Evolutionary conservation across 2,797 vertebrate species (phyloP).

Genomic region (Gambusia yucatana): DNA sequence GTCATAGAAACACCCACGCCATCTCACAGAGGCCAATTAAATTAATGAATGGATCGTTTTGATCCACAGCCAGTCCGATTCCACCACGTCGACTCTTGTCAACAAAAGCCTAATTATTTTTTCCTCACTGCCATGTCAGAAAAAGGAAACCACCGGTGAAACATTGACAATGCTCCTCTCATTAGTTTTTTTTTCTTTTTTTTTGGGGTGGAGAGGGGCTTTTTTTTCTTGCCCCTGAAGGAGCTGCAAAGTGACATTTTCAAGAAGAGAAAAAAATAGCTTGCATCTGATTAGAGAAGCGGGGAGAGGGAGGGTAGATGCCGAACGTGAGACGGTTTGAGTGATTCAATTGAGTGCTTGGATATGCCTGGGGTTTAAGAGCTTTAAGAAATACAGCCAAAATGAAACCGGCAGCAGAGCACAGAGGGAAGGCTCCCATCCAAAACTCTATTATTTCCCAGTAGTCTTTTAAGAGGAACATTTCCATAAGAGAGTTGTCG

Average conservation of each 20-base stretch:
- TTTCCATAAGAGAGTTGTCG: slow-evolving; percentile 16
- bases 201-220: neutral
- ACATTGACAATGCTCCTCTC: slow-evolving; percentile 55
- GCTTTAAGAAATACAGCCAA: slow-evolving; percentile 70
- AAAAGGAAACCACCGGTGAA: slow-evolving; percentile 33
- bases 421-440: slow-evolving; percentile 59
- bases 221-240: slow-evolving; percentile 20
- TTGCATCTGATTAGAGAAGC: slow-evolving; percentile 50
- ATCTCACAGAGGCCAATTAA: slow-evolving; percentile 77
- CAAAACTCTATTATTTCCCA: slow-evolving; percentile 71
- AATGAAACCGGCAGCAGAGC: slow-evolving; percentile 68
- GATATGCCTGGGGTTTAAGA: slow-evolving; percentile 62
- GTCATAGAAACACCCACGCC: slow-evolving; percentile 67
- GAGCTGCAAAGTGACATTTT: slow-evolving; percentile 29
- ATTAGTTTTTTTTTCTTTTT: slow-evolving; percentile 41
- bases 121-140: slow-evolving; percentile 34
- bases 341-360: slow-evolving; percentile 65
- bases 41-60: slow-evolving; percentile 80
- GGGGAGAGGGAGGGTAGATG: slow-evolving; percentile 11
- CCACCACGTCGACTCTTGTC: slow-evolving; percentile 63
- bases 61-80: slow-evolving; percentile 55
- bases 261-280: neutral
- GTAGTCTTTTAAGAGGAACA: slow-evolving; percentile 47
- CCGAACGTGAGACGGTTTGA: slow-evolving; percentile 43
- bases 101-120: slow-evolving; percentile 78